Evolutionary conservation across 2,113 vertebrate genomes (phyloP).

Genomic region (Ifrita kowaldi): DNA sequence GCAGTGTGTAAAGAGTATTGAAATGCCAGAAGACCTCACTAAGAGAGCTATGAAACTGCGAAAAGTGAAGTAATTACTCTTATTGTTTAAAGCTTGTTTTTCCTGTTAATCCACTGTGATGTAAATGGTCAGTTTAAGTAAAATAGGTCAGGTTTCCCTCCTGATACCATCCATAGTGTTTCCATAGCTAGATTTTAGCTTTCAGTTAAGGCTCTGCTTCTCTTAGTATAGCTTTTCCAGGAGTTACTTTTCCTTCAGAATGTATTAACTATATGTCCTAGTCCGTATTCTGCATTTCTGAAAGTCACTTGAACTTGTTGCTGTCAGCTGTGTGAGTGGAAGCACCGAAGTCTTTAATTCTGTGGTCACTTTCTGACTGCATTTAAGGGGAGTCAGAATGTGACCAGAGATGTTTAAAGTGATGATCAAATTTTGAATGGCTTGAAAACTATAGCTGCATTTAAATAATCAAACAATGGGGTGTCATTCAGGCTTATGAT

Average conservation of each 20-base stretch:
- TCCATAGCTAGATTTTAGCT: background rate
- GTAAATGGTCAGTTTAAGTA: background rate
- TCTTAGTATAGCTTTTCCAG: background rate
- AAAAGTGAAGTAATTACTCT: slow-evolving; percentile 12
- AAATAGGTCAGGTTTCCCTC: background rate
- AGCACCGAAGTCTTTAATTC: background rate
- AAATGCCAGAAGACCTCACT: slow-evolving; percentile 18
- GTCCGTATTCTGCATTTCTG: background rate
- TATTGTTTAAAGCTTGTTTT: slow-evolving; percentile 12
- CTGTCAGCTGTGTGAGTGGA: background rate
- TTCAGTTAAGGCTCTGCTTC: background rate
- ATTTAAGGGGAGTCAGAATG: background rate
- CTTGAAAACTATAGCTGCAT: background rate
- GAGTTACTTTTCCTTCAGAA: background rate
- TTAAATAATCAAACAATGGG: background rate
- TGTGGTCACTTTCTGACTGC: background rate
- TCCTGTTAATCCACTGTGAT: background rate
- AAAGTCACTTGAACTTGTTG: background rate
- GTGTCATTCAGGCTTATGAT: background rate
- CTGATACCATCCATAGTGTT: background rate
- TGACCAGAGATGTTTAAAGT: background rate
- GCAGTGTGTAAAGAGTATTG: background rate
- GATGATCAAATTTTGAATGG: background rate
- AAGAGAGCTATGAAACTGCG: background rate
- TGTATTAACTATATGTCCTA: background rate